phyloP scores from a whole-genome alignment of 2,888 invertebrate species.

The Nipponacmea schrenckii region DNA sequence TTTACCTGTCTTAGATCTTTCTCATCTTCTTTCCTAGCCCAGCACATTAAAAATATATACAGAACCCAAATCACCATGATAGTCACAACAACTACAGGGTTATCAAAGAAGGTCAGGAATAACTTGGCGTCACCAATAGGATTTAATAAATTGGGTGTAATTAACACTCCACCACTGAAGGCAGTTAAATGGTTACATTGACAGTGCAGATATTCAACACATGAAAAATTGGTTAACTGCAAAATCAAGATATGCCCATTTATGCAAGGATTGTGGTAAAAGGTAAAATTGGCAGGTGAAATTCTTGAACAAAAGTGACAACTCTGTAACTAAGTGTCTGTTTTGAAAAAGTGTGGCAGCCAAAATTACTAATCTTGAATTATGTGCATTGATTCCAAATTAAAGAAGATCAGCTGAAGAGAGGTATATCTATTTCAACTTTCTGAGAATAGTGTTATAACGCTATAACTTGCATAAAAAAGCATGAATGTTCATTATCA shows the following conservation, averaged over 20 bases:
- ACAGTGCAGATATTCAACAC: slow-evolving; percentile 37
- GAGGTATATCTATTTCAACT: no score
- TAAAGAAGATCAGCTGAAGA: no score
- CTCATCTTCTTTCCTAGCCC: slow-evolving; percentile 46
- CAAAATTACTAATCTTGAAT: no score
- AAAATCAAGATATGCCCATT: neutral
- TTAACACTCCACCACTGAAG: slow-evolving; percentile 48
- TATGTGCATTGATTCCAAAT: no score
- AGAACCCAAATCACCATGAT: slow-evolving; percentile 47
- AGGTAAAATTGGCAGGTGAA: no score
- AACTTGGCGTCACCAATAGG: slow-evolving; percentile 43
- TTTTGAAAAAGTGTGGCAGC: no score
- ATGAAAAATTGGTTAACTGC: slow-evolving; percentile 38
- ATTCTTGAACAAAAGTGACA: no score
- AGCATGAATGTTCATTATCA: no score
- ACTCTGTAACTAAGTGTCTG: no score
- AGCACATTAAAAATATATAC: slow-evolving; percentile 46
- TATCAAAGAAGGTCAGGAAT: slow-evolving; percentile 51
- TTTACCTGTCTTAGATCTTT: slow-evolving; percentile 40
- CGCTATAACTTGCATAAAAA: no score
- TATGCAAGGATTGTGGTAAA: no score
- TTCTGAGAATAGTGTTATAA: no score
- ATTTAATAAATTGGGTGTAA: slow-evolving; percentile 44
- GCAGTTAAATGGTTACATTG: slow-evolving; percentile 46
- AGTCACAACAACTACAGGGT: slow-evolving; percentile 51